Conservation (phyloP, 1,140 invertebrate species). For the Euglossa dilemma region DNA sequence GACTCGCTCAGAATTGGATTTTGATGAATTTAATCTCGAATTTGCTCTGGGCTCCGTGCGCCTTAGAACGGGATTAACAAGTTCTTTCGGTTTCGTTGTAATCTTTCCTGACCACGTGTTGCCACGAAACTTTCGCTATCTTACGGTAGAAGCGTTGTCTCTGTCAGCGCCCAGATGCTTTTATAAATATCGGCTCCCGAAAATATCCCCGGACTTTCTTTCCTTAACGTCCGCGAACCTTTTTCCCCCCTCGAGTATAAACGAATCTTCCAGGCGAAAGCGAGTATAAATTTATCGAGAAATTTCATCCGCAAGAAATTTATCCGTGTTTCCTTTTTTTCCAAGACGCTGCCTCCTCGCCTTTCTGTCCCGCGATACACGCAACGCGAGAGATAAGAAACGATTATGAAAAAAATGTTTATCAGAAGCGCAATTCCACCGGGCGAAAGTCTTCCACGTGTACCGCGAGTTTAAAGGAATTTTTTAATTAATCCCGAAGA, state of each 20-base stretch:
- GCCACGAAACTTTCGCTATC: neutral
- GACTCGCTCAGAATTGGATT: constrained; percentile 78
- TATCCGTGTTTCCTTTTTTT: too few species aligned
- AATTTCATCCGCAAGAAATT: too few species aligned
- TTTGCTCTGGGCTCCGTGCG: constrained; percentile 75
- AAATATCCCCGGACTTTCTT: too few species aligned
- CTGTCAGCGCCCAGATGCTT: neutral
- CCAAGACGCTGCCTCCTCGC: neutral
- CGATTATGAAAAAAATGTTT: neutral
- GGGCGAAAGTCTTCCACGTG: constrained; percentile 26
- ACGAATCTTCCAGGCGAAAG: too few species aligned
- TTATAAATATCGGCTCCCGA: too few species aligned
- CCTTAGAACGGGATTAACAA: constrained; percentile 74
- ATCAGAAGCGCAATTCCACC: neutral
- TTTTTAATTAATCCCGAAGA: constrained; percentile 50
- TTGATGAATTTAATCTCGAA: constrained; percentile 83
- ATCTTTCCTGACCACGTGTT: constrained; percentile 16
- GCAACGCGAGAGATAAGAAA: neutral
- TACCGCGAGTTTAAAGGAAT: constrained; percentile 45
- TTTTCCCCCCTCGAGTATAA: too few species aligned
- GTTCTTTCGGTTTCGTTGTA: constrained; percentile 60
- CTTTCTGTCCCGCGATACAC: neutral
- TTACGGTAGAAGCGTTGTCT: neutral
- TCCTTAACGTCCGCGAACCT: too few species aligned
- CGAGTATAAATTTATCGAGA: too few species aligned